A percentile compares a stretch with the other conserved stretches of the same genome.
These are phyloP conservation scores for Aporophyla nigra DNA, from an alignment of 2,888 invertebrate species.

Conservation along the genomic window DNA sequence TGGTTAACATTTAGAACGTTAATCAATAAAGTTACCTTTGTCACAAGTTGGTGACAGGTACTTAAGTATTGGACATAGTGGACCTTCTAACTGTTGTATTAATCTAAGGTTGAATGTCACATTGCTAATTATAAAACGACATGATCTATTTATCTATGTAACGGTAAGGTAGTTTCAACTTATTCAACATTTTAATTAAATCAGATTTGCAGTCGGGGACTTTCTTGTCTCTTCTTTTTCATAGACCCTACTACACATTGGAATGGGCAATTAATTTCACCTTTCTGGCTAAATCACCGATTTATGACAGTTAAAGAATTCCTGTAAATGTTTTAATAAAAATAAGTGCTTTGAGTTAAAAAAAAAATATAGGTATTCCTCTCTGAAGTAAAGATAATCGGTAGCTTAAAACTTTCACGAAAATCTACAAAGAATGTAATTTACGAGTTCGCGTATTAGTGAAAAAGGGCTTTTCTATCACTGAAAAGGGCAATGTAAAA, in stretches of 20 bases:
- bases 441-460: too few relatives aligned
- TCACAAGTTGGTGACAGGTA: not conserved
- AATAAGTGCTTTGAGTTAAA: too few relatives aligned
- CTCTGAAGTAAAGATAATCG: not conserved
- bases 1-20: slow-evolving; percentile 16
- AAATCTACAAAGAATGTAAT: not conserved
- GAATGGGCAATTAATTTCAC: too few relatives aligned
- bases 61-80: not conserved
- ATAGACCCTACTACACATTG: too few relatives aligned
- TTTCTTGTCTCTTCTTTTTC: not conserved
- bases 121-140: not conserved
- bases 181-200: not conserved
- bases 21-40: slow-evolving; percentile 6
- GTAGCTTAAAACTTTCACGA: not conserved
- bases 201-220: not conserved
- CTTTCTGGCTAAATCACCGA: too few relatives aligned
- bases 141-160: not conserved
- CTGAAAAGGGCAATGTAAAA: not conserved
- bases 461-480: not conserved
- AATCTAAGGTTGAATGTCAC: not conserved
- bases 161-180: not conserved
- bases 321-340: too few relatives aligned
- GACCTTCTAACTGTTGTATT: not conserved
- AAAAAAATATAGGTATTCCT: not conserved
- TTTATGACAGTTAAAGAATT: too few relatives aligned